phyloP scores from a whole-genome alignment of 2,888 invertebrate genomes.

The Polyommatus iphigenia region DNA sequence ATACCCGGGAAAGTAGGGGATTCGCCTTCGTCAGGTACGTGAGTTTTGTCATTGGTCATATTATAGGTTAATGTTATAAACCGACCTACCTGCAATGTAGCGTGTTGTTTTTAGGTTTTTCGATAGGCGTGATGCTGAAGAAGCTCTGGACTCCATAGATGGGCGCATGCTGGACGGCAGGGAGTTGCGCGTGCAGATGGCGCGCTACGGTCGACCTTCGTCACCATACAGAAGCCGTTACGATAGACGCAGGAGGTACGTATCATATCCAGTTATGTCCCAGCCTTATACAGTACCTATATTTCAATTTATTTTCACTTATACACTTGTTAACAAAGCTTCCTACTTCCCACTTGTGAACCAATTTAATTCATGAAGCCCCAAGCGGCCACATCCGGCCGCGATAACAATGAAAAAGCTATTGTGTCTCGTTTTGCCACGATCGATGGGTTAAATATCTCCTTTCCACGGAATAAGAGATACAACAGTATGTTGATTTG shows the following conservation, averaged over 20 bases:
- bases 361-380: no score
- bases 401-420: no score
- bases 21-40: constrained; percentile 97
- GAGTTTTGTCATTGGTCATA: neutral
- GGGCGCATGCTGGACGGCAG: constrained; percentile 97
- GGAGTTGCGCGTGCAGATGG: constrained; percentile 98
- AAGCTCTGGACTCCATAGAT: constrained; percentile 98
- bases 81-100: neutral
- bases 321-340: neutral
- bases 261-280: neutral
- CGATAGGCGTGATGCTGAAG: constrained; percentile 98
- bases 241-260: constrained; percentile 82
- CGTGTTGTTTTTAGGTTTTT: constrained; percentile 84
- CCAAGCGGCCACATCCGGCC: no score
- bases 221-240: constrained; percentile 89
- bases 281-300: neutral
- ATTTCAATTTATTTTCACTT: no score
- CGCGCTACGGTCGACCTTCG: constrained; percentile 96
- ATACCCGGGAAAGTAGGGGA: constrained; percentile 97
- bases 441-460: no score
- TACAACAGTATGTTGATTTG: no score
- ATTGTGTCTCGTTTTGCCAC: no score
- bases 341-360: neutral
- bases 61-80: constrained; percentile 10
- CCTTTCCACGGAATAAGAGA: no score